Base-by-base conservation (phyloP, 1,140 invertebrate genomes). In the Lepidurus arcticus region DNA sequence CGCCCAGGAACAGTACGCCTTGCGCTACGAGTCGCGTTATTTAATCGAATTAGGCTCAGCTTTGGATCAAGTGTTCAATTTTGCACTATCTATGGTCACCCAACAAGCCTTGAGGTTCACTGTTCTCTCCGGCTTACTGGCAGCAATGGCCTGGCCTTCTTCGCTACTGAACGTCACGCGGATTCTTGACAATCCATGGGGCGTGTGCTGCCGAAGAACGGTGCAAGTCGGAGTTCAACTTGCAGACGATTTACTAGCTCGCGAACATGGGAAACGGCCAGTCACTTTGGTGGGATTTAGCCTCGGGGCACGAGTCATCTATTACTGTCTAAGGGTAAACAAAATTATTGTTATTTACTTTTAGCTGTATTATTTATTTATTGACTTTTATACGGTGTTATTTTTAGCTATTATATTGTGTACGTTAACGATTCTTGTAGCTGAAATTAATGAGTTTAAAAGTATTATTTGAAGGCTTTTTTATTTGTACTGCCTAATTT, bases 131-230 rank as follows among this genome's bases (percentile, higher is more conserved):
- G 89, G 90, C 90, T 82, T 78, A 83, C 76, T 73, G 9, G 47
- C 73, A 11, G 11, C 10, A 8, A 42, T 80, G n/a, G 42, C 90
- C 7, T 92, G 91, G 91, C 92, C 92, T 26, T 85, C 89, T 10
- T 87, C 90, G 42, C 82, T 93, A 43, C 80, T 92, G 1, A 89
- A 89, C 10, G 86, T 88, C 34, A 87, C 91, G 9, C 88, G 87
- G 45, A 87, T 92, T 0, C 90, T 92, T 76, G 91, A 92, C 82
- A 92, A 92, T 84, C 91, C 91, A 1, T 92, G 91, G 92, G 90
- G 90, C 76, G 91, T 92, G 1, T 92, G 91, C 83, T 88, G 90
- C 78, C 83, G 90, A 76, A 83, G 91, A 74, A 88, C 90, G 42
- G 87, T 88, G 42, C 73, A 78, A 45, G 43, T 75, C 42, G 44